Evolutionary conservation across 2,888 invertebrate genomes (phyloP), one percentile per base, ranked within the genome.

Genomic region (Patella caerulea): DNA sequence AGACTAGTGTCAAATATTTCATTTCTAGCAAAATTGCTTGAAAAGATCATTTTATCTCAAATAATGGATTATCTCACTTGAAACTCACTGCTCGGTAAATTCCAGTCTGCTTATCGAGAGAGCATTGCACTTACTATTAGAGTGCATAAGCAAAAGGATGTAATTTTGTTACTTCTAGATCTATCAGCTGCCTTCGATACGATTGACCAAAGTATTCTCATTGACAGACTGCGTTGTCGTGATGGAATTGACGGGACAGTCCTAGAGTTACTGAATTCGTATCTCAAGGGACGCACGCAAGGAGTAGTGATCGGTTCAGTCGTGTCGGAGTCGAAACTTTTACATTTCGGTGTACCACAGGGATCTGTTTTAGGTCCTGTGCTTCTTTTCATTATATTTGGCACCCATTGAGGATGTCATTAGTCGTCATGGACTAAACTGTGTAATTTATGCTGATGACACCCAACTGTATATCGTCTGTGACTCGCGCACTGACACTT

Each of bases 151-250:
- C 45, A 29, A 45, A 45, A 7, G 45, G 45, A 45, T 45, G 45
- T 45, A 15, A 19, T 65, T 65, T 65, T 65, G 19, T 11, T 65
- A 65, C 65, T 65, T 12, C 15, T 65, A 2, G 65, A 65, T 19
- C 65, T 65, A 19, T 65, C 65, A 11, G 65, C 65, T 19, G 65
- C 65, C n/a, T 65, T 65, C n/a, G 65, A 65, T 19, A 65, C 19
- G 9, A 19, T 65, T 3, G 65, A 65, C n/a, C 65, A 65, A 12
- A 7, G 65, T 15, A 65, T 65, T 15, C 65, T 29, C 29, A 29
- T 29, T 29, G 29, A 29, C 29, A 29, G 29, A 29, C 29, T 29
- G 29, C 29, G 29, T 29, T 29, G 29, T 29, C 29, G 29, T 29
- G 29, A 29, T 29, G 29, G 65, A 65, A 65, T 65, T 19, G n/a